Evolutionary conservation across 1,140 invertebrate species (phyloP).

Genomic region (Harlomillsia oculata): DNA sequence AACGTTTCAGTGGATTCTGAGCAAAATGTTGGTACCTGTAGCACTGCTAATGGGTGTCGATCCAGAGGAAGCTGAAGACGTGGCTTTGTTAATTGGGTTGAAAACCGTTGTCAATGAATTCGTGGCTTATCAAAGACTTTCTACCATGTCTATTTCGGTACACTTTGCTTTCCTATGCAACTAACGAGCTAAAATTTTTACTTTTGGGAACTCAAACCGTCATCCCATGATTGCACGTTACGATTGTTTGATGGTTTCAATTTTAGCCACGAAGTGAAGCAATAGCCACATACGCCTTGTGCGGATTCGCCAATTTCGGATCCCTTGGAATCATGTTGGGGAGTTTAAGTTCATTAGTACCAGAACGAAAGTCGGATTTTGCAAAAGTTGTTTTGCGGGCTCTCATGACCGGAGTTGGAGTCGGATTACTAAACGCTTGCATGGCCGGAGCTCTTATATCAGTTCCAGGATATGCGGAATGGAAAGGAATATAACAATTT

Average conservation of each 20-base stretch:
- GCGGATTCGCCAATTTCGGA: conserved; percentile 87
- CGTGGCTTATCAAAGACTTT: conserved; percentile 69
- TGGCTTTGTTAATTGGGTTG: conserved; percentile 70
- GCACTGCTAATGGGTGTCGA: conserved; percentile 71
- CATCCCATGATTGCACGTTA: no score
- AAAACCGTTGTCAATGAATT: conserved; percentile 89
- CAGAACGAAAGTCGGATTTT: conserved; percentile 58
- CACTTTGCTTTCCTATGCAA: not conserved
- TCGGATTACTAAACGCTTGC: conserved; percentile 84
- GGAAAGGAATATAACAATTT: no score
- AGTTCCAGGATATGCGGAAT: no score
- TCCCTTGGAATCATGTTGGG: conserved; percentile 76
- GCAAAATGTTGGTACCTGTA: conserved; percentile 75
- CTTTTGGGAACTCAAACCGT: no score
- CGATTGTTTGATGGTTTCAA: conserved; percentile 19
- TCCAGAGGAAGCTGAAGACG: conserved; percentile 61
- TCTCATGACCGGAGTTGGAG: conserved; percentile 73
- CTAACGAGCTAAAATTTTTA: conserved; percentile 33
- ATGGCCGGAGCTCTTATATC: conserved; percentile 63
- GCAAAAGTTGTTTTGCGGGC: conserved; percentile 64
- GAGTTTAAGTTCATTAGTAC: conserved; percentile 59
- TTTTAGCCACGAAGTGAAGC: conserved; percentile 57
- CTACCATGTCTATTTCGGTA: conserved; percentile 36
- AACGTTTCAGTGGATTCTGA: conserved; percentile 54
- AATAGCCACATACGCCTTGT: conserved; percentile 87